These are phyloP conservation scores for Papilio glaucus DNA, from an alignment of 1,140 invertebrate species.

Conservation along the genomic window DNA sequence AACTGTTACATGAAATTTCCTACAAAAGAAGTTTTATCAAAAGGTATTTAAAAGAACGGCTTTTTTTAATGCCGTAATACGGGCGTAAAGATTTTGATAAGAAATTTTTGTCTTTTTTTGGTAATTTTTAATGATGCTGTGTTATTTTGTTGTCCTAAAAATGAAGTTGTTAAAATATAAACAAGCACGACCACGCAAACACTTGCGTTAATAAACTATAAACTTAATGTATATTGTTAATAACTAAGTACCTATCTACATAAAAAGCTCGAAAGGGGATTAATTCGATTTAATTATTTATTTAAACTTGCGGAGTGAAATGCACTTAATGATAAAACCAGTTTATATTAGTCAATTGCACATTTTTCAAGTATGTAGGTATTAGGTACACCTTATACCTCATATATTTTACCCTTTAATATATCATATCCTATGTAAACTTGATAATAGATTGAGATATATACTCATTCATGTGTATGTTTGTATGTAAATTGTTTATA, in stretches of 20 bases:
- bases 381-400: too few species aligned
- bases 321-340: not conserved
- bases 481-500: conserved; percentile 9
- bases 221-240: not conserved
- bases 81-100: conserved; percentile 34
- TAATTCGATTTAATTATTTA: not conserved
- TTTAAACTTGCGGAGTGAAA: not conserved
- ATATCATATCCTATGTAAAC: too few species aligned
- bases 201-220: not conserved
- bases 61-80: conserved; percentile 24
- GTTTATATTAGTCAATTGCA: too few species aligned
- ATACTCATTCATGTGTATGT: not conserved
- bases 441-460: not conserved
- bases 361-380: too few species aligned
- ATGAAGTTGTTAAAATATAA: not conserved
- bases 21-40: conserved; percentile 29
- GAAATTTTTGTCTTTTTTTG: conserved; percentile 9
- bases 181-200: not conserved
- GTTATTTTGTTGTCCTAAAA: not conserved
- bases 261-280: not conserved
- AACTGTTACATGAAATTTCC: conserved; percentile 11
- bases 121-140: conserved; percentile 24
- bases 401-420: too few species aligned
- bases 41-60: conserved; percentile 32
- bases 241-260: not conserved